These are phyloP conservation scores for Pseudochirops cupreus DNA, from an alignment of 2,797 vertebrate species.

Conservation along the genomic window DNA sequence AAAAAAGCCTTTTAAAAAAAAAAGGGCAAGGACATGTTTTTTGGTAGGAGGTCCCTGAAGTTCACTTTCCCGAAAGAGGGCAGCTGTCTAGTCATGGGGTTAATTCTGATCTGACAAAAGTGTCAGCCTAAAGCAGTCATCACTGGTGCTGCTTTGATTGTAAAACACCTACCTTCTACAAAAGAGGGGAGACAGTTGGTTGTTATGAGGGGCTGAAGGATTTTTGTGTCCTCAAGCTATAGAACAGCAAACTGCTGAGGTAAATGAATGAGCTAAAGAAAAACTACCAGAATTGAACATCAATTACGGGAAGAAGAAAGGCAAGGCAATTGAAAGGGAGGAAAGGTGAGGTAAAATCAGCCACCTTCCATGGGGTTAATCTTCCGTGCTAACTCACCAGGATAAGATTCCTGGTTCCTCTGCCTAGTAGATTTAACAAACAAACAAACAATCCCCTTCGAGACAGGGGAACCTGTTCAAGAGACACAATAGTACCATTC, in stretches of 20 bases:
- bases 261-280: slow-evolving; percentile 73
- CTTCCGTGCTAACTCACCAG: slow-evolving; percentile 68
- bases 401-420: slow-evolving; percentile 79
- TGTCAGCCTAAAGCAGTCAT: slow-evolving; percentile 50
- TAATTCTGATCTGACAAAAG: slow-evolving; percentile 75
- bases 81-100: slow-evolving; percentile 58
- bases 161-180: slow-evolving; percentile 72
- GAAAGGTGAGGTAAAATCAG: slow-evolving; percentile 61
- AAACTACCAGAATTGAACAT: slow-evolving; percentile 74
- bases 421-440: slow-evolving; percentile 66
- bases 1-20: slow-evolving; percentile 40
- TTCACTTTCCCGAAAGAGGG: slow-evolving; percentile 65
- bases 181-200: slow-evolving; percentile 68
- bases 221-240: slow-evolving; percentile 76
- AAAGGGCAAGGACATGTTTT: slow-evolving; percentile 70
- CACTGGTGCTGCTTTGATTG: slow-evolving; percentile 67
- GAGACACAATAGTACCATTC: slow-evolving; percentile 80
- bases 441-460: slow-evolving; percentile 75
- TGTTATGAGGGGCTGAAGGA: slow-evolving; percentile 71
- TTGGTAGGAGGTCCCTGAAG: slow-evolving; percentile 62
- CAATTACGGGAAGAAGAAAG: slow-evolving; percentile 66
- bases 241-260: slow-evolving; percentile 69
- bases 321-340: slow-evolving; percentile 60
- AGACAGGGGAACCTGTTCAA: slow-evolving; percentile 78
- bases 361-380: slow-evolving; percentile 52